Conservation (phyloP, 2,113 vertebrate genomes). For the Ceyx melanurus region DNA sequence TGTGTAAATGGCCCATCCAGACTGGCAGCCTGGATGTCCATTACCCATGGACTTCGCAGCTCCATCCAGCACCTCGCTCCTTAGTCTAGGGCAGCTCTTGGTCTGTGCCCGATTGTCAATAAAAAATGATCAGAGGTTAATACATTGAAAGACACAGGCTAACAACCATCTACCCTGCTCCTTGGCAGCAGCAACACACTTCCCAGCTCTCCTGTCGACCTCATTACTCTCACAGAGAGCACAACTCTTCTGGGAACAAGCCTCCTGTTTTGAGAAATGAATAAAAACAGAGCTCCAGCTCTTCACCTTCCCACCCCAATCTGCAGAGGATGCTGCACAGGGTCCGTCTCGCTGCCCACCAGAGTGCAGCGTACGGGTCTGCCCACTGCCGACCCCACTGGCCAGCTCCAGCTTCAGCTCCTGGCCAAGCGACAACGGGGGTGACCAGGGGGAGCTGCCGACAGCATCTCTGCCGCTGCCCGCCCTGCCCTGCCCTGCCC, state of each 20-base stretch:
- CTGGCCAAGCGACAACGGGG: rapidly evolving
- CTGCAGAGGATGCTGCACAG: background rate
- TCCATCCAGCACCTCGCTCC: rapidly evolving
- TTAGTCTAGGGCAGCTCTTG: rapidly evolving
- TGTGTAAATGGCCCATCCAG: background rate
- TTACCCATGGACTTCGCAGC: rapidly evolving
- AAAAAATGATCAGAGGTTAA: background rate
- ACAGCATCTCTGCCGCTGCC: too few relatives aligned
- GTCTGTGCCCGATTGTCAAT: rapidly evolving
- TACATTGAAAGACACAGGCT: rapidly evolving
- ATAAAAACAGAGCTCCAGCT: rapidly evolving
- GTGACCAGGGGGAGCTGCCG: background rate
- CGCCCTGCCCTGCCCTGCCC: background rate
- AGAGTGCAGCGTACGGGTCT: rapidly evolving
- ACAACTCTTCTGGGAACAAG: background rate
- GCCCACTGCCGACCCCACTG: rapidly evolving
- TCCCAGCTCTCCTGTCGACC: background rate
- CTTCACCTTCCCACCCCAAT: background rate
- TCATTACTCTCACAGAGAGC: rapidly evolving
- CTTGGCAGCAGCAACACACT: background rate
- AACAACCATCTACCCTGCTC: background rate
- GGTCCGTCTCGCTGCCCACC: rapidly evolving
- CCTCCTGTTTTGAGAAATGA: background rate
- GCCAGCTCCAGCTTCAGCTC: background rate
- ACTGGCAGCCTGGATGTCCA: background rate